phyloP scores from a whole-genome alignment of 2,888 invertebrate genomes.

The Drosophila vallismaia region DNA sequence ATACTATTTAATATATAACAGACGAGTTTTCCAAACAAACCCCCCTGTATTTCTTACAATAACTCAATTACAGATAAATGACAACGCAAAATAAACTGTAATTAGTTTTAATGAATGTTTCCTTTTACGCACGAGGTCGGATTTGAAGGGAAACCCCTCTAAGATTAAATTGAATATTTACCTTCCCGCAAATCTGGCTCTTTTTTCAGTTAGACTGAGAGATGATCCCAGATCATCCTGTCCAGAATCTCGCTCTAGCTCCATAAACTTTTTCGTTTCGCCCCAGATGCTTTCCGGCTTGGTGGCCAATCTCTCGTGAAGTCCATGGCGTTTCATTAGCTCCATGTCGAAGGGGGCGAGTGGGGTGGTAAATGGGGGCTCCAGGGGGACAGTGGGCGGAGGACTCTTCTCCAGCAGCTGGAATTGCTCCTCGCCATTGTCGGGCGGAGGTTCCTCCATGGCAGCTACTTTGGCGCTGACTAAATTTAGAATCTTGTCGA shows the following conservation, averaged over 20 bases:
- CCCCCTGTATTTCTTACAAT: slow-evolving; percentile 32
- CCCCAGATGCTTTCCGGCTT: slow-evolving; percentile 49
- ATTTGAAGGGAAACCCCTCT: slow-evolving; percentile 9
- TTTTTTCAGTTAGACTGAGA: slow-evolving; percentile 55
- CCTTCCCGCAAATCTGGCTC: slow-evolving; percentile 60
- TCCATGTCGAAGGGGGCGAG: slow-evolving; percentile 72
- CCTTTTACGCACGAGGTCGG: slow-evolving; percentile 19
- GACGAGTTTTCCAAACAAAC: too few relatives aligned
- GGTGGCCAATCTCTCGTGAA: slow-evolving; percentile 38
- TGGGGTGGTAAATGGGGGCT: slow-evolving; percentile 61
- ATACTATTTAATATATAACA: too few relatives aligned
- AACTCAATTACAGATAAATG: slow-evolving; percentile 22
- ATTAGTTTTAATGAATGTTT: slow-evolving; percentile 47
- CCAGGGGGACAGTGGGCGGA: slow-evolving; percentile 4
- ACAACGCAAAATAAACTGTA: slow-evolving; percentile 37
- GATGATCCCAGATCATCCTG: slow-evolving; percentile 34
- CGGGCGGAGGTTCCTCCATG: slow-evolving; percentile 26
- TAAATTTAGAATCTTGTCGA: slow-evolving; percentile 71
- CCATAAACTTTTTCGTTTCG: slow-evolving; percentile 47
- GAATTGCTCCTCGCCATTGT: slow-evolving; percentile 20
- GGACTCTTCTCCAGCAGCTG: slow-evolving; percentile 12
- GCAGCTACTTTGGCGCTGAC: slow-evolving; percentile 47
- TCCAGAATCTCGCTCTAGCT: slow-evolving; percentile 49
- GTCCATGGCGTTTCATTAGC: slow-evolving; percentile 39
- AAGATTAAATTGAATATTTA: slow-evolving; percentile 26